These are phyloP conservation scores for Bolinopsis microptera DNA, from an alignment of 37 sponge, comb jelly and placozoan species.

Conservation along the genomic window DNA sequence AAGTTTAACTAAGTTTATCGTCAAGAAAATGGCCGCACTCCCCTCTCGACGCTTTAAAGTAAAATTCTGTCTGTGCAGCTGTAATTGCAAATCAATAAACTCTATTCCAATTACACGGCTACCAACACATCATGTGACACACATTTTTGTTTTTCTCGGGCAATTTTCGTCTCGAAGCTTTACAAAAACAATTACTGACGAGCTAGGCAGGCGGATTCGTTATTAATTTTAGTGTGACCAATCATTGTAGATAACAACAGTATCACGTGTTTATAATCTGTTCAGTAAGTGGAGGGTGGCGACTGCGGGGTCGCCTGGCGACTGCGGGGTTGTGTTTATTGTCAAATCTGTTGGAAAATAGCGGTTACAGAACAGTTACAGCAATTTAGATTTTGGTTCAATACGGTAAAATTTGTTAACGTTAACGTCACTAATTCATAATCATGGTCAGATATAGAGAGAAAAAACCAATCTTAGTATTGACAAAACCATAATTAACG, in stretches of 20 bases:
- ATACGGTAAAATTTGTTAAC: neutral
- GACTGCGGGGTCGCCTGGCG: neutral
- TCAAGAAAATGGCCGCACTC: neutral
- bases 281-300: neutral
- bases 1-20: neutral
- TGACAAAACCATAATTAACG: no score
- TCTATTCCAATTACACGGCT: neutral
- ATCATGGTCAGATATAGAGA: no score
- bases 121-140: neutral
- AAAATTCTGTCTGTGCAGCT: neutral
- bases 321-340: neutral
- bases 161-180: neutral
- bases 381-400: neutral
- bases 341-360: neutral
- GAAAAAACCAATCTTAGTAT: no score
- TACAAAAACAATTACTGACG: neutral
- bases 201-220: neutral
- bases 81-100: neutral
- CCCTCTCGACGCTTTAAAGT: neutral
- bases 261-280: neutral
- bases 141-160: neutral
- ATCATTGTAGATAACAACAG: neutral
- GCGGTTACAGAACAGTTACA: neutral
- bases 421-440: no score
- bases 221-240: neutral